Percentiles rank a stretch among this genome's conserved stretches.
phyloP scores from a whole-genome alignment of 2,797 vertebrate genomes.

The Lophotriccus pileatus region DNA sequence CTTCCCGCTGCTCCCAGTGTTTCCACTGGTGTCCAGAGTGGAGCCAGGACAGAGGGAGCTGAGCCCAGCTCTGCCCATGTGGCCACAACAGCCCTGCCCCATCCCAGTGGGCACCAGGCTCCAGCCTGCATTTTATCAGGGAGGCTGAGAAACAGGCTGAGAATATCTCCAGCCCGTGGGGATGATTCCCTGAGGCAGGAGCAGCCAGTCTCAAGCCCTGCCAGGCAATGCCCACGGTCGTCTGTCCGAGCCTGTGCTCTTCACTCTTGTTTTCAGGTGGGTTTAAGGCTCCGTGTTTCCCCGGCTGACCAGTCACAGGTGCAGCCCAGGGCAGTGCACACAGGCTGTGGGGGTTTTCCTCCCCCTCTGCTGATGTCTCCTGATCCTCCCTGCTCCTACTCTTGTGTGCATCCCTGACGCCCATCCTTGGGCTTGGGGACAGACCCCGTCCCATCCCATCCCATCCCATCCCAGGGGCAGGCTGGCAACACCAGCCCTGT shows the following conservation, averaged over 20 bases:
- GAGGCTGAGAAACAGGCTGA: not conserved
- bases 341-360: not conserved
- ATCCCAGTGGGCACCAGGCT: not conserved
- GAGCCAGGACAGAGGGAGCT: not conserved
- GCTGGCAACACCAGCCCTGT: fast-evolving
- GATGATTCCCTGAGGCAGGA: not conserved
- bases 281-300: not conserved
- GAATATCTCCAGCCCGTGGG: not conserved
- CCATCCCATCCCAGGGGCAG: not conserved
- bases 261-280: not conserved
- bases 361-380: not conserved
- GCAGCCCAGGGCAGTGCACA: not conserved
- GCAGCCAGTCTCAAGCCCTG: not conserved
- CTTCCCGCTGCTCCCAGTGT: not conserved
- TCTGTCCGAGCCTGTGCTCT: not conserved
- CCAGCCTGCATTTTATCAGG: not conserved
- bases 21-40: not conserved
- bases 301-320: not conserved
- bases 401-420: not conserved
- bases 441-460: not conserved
- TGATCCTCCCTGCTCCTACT: not conserved
- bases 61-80: not conserved
- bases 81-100: not conserved
- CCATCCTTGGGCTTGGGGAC: not conserved
- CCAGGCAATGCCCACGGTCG: fast-evolving